Evolutionary conservation across 2,797 vertebrate genomes (phyloP).

Genomic region (Threskiornis aethiopicus): DNA sequence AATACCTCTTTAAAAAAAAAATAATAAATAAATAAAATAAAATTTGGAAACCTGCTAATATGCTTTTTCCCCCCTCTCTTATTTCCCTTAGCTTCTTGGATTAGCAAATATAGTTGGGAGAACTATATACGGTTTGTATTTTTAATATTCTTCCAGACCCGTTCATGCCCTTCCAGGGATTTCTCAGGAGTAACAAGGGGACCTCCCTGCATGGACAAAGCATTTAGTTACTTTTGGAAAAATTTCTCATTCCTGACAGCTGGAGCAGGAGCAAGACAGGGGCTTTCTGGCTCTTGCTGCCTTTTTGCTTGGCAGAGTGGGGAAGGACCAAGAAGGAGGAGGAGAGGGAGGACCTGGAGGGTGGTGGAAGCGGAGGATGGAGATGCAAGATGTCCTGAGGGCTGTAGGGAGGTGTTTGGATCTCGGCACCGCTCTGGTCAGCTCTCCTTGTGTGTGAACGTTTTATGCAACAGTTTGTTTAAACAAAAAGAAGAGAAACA

Average conservation of each 20-base stretch:
- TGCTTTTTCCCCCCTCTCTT: neutral
- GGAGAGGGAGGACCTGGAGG: neutral
- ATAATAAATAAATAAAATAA: no score
- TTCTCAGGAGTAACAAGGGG: neutral
- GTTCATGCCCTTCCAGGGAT: neutral
- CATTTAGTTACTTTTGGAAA: neutral
- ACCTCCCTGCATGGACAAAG: fast-evolving
- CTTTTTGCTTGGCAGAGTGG: neutral
- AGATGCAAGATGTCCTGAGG: fast-evolving
- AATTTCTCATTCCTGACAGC: neutral
- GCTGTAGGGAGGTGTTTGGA: neutral
- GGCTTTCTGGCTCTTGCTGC: neutral
- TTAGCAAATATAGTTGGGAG: neutral
- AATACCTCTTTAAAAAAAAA: neutral
- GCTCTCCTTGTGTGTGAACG: neutral
- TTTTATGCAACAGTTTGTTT: neutral
- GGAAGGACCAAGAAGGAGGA: neutral
- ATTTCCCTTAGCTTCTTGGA: neutral
- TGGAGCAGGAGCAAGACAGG: neutral
- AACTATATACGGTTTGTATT: neutral
- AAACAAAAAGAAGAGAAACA: neutral
- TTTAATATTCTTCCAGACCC: neutral
- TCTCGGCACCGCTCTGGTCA: neutral
- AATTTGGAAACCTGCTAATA: neutral
- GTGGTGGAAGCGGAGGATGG: neutral